A percentile compares a stretch with the other conserved stretches of the same genome.
These are phyloP conservation scores for Amblyraja radiata DNA, from an alignment of 2,797 vertebrate genomes.

Conservation along the genomic window DNA sequence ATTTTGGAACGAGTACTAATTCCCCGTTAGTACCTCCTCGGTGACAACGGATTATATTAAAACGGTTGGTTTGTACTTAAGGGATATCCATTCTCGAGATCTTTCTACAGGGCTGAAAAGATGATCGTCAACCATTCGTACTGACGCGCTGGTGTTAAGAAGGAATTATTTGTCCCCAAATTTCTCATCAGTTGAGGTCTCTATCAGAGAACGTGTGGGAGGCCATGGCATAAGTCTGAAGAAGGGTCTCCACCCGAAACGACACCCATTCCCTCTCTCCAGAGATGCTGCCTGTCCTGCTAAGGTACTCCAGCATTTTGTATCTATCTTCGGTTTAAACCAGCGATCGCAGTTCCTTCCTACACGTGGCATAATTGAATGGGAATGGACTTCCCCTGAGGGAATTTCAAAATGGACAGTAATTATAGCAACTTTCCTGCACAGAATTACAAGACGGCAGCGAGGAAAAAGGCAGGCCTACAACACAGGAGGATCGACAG, in stretches of 20 bases:
- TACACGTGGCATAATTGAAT: background rate
- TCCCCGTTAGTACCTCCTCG: background rate
- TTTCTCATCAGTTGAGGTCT: background rate
- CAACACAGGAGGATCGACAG: background rate
- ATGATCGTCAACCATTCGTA: background rate
- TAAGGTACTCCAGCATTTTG: no score
- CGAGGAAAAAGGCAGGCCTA: background rate
- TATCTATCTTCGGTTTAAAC: no score
- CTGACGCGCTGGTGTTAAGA: background rate
- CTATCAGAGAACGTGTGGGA: background rate
- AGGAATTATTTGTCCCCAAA: background rate
- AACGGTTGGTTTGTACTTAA: background rate
- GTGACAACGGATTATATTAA: background rate
- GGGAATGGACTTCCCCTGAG: background rate
- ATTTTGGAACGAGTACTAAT: background rate
- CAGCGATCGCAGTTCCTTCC: no score
- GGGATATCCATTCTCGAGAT: background rate
- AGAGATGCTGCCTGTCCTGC: no score
- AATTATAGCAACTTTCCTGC: background rate
- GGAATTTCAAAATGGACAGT: conserved; percentile 4
- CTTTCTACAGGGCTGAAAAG: background rate
- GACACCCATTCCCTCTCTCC: no score
- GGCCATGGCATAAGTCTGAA: no score
- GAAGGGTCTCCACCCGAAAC: no score
- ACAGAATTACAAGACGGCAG: background rate